Percentiles rank a stretch among this genome's conserved stretches.
Evolutionary conservation across 1,140 invertebrate genomes (phyloP).

Genomic region (Dreissena rostriformis): DNA sequence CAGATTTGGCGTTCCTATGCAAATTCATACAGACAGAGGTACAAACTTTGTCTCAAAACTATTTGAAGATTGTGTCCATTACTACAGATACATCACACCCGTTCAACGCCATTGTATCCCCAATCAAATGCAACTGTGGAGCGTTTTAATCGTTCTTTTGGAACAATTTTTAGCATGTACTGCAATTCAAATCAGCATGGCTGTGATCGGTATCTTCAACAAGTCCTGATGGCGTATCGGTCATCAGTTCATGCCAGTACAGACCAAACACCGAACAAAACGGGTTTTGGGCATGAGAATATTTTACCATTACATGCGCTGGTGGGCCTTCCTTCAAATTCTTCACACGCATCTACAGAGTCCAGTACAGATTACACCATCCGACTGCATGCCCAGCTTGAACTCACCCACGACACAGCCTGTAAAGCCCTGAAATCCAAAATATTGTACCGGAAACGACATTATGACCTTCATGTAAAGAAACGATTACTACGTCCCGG

Average conservation of each 20-base stretch:
- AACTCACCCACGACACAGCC: constrained; percentile 29
- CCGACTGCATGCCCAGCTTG: constrained; percentile 22
- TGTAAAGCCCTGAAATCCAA: constrained; percentile 40
- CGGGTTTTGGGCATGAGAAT: constrained; percentile 60
- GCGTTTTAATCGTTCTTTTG: constrained; percentile 60
- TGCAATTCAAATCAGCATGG: constrained; percentile 40
- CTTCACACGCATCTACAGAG: background rate
- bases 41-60: constrained; percentile 53
- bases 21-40: constrained; percentile 58
- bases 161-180: constrained; percentile 34
- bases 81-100: constrained; percentile 58
- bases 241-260: constrained; percentile 60
- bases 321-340: background rate
- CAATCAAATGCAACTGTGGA: constrained; percentile 72
- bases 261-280: constrained; percentile 58
- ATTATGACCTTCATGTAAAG: constrained; percentile 30
- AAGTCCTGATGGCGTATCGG: constrained; percentile 64
- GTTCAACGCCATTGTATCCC: constrained; percentile 69
- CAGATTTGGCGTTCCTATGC: constrained; percentile 56
- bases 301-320: constrained; percentile 41
- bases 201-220: constrained; percentile 62
- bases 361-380: constrained; percentile 20
- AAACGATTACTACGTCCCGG: background rate
- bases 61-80: constrained; percentile 54
- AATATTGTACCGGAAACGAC: constrained; percentile 38